Evolutionary conservation across 2,888 invertebrate species (phyloP), one percentile per base, ranked within the genome.

Genomic region (Pollenia griseotomentosa): DNA sequence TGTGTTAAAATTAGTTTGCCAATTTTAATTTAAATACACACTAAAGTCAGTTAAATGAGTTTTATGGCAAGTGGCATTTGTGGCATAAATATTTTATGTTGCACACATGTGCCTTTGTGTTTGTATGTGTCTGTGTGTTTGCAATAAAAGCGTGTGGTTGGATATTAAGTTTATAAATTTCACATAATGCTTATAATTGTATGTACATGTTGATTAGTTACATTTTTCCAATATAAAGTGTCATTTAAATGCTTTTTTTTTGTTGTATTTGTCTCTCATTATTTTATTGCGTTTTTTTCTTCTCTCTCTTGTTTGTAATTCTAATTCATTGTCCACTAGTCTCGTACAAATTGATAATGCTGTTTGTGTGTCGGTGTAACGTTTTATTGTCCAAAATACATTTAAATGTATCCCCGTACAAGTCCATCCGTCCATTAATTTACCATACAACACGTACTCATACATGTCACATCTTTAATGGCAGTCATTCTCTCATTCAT

Each of bases 381-480:
- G 14, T 11, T 10, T 70, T 23, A n/a, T 19, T 70, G 12, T 42
- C 3, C 12, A 5, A 77, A 61, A 55, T 14, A 65, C 73, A 65
- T 77, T 63, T 59, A 59, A 75, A 63, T 33, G 44, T 51, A n/a
- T n/a, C 7, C 4, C 33, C 33, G 33, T 33, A 6, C 33, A 33
- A 33, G 33, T 71, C 11, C 10, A n/a, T 63, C 51, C 19, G 51
- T 79, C 55, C 59, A 83, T 61, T 14, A 65, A 80, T 33, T 77
- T 70, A 53, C 40, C 79, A 53, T 71, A 79, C 51, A 85, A 80
- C 84, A 85, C 84, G 84, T 80, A 80, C 74, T 70, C 74, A 74
- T 80, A 85, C 74, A 80, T 85, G 84, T 75, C 84, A 85, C 84
- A 79, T 74, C 61, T 66, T 70, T 85, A 85, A 85, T 68, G 68